Evolutionary conservation across 2,113 vertebrate genomes (phyloP).

Genomic region (Saccopteryx bilineata): DNA sequence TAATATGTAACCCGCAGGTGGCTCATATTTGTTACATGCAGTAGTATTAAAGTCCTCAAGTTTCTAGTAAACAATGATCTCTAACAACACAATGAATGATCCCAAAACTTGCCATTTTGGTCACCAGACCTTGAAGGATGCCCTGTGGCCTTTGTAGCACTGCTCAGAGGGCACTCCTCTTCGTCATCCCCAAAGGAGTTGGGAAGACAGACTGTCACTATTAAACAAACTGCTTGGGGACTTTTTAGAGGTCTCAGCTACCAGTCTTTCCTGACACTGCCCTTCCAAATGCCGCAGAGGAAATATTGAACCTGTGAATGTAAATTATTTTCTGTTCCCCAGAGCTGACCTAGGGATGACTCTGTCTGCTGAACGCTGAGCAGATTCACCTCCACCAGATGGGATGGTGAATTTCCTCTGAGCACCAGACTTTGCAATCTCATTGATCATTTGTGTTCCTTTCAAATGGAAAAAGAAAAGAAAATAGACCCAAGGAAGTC

Average conservation of each 20-base stretch:
- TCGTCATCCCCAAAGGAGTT: not conserved
- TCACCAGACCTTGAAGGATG: not conserved
- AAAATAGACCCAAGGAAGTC: not conserved
- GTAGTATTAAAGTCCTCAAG: not conserved
- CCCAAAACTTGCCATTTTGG: not conserved
- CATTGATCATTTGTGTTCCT: not conserved
- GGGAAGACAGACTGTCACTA: conserved; percentile 4
- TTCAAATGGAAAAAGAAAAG: not conserved
- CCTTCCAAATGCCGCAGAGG: not conserved
- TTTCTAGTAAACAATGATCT: conserved; percentile 15
- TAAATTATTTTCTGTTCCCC: conserved; percentile 1
- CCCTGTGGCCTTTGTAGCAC: not conserved
- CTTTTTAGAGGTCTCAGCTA: not conserved
- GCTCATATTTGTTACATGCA: not conserved
- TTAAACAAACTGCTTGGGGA: conserved; percentile 46
- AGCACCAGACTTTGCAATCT: not conserved
- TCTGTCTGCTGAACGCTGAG: not conserved
- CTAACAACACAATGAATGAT: not conserved
- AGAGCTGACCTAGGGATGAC: not conserved
- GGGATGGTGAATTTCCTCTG: not conserved
- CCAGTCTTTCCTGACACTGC: conserved; percentile 4
- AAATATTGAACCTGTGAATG: conserved; percentile 39
- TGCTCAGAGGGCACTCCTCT: not conserved
- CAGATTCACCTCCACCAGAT: not conserved
- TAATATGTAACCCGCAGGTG: not conserved